Evolutionary conservation across 2,113 vertebrate genomes (phyloP).

Genomic region (Reinhardtius hippoglossoides): DNA sequence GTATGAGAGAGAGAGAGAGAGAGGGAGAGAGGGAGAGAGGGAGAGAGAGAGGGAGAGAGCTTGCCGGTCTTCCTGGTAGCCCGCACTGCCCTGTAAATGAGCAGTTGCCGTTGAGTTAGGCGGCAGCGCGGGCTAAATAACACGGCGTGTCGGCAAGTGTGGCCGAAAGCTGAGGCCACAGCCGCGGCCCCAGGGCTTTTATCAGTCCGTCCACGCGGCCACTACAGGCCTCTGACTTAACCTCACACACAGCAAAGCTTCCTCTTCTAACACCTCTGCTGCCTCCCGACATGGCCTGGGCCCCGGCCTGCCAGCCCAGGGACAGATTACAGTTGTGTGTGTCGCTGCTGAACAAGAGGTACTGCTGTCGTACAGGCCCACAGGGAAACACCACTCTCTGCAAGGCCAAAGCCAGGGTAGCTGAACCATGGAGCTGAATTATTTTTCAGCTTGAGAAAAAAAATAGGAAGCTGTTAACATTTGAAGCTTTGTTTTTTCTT

Average conservation of each 20-base stretch:
- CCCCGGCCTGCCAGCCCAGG: slow-evolving; percentile 58
- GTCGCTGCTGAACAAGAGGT: slow-evolving; percentile 37
- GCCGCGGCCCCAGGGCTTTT: slow-evolving; percentile 80
- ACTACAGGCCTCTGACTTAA: slow-evolving; percentile 75
- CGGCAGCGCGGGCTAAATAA: slow-evolving; percentile 82
- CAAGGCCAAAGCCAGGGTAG: not conserved
- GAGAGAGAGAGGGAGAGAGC: slow-evolving; percentile 51
- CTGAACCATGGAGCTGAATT: not conserved
- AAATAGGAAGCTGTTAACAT: slow-evolving; percentile 1
- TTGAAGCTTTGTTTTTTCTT: not conserved
- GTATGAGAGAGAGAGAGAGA: slow-evolving; percentile 57
- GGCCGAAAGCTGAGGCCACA: slow-evolving; percentile 82
- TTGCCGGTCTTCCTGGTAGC: slow-evolving; percentile 73
- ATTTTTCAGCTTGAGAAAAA: slow-evolving; percentile 1
- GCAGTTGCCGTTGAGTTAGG: slow-evolving; percentile 81
- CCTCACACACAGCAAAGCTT: slow-evolving; percentile 78
- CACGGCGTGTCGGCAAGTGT: slow-evolving; percentile 81
- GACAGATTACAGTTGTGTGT: slow-evolving; percentile 62
- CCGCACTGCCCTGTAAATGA: slow-evolving; percentile 84
- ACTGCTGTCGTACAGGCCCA: slow-evolving; percentile 23
- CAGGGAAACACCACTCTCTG: slow-evolving; percentile 10
- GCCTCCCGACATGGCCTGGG: slow-evolving; percentile 67
- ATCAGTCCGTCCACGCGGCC: slow-evolving; percentile 79
- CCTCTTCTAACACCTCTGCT: slow-evolving; percentile 78
- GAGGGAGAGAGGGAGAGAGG: slow-evolving; percentile 34